Conservation (phyloP, 2,888 invertebrate genomes). For the Agrenia bidenticulata region DNA sequence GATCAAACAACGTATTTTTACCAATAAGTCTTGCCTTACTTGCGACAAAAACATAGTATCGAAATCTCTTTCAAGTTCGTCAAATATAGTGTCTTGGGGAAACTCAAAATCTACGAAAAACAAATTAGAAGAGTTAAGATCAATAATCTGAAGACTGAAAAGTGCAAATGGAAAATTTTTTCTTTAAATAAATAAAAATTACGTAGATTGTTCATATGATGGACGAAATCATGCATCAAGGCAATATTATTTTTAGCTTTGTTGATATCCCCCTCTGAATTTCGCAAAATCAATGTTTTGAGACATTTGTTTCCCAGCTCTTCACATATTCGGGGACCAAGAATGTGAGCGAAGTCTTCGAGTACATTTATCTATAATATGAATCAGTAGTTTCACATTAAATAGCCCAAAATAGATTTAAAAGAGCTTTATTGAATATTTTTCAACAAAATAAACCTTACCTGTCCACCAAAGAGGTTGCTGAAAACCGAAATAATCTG, state of each 20-base stretch:
- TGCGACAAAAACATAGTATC: constrained; percentile 39
- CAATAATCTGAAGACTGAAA: too few species aligned
- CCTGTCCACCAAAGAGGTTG: constrained; percentile 4
- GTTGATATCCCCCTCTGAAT: constrained; percentile 39
- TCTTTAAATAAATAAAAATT: constrained; percentile 16
- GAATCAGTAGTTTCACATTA: neutral
- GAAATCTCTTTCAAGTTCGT: constrained; percentile 38
- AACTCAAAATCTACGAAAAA: constrained; percentile 32
- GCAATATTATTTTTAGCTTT: constrained; percentile 35
- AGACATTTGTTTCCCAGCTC: constrained; percentile 43
- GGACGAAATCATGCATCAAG: constrained; percentile 27
- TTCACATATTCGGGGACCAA: constrained; percentile 39
- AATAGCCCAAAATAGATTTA: too few species aligned
- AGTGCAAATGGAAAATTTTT: neutral
- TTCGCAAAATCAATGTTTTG: constrained; percentile 42
- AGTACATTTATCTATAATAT: too few species aligned
- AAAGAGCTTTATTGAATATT: too few species aligned
- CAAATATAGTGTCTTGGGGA: constrained; percentile 28
- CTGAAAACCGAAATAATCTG: constrained; percentile 26
- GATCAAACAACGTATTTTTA: constrained; percentile 32
- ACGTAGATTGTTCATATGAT: constrained; percentile 29
- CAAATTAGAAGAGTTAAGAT: too few species aligned
- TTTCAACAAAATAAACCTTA: neutral
- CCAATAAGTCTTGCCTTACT: constrained; percentile 40
- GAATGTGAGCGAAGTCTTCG: constrained; percentile 17